Base-by-base conservation (phyloP, 2,797 vertebrate species). In the Sparidentex hasta region DNA sequence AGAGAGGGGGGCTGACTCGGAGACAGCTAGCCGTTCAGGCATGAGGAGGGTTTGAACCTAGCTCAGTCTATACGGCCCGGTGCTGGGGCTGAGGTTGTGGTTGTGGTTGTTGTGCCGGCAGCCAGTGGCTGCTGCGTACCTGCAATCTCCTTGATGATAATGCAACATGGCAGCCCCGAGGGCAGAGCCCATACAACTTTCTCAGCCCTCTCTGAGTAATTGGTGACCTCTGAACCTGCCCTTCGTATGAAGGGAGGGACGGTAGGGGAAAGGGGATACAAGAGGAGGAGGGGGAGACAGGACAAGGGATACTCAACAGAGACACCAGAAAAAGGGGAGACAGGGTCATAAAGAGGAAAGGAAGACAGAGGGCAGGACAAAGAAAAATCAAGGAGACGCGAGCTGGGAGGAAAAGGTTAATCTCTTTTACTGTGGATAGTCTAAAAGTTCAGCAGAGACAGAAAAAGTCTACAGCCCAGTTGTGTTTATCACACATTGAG, bases 181-280 rank as follows among this genome's bases (percentile, higher is more conserved):
- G 96, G 94, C 94, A 93, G 91, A 93, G 93, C 92, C 93, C 94
- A 93, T 84, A 91, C 94, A 94, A 94, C 94, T 95, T 96, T 96
- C 95, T 94, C 92, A 94, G 96, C 88, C 94, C 95, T 96, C 92
- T 93, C 94, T 52, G 83, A 94, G 96, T 97, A 97, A 97, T 96
- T 97, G 95, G 95, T 95, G 94, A 96, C 93, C 96, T 91, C 80
- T 94, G 90, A 95, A 94, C 95, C 91, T 84, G 87, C 84, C 52
- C 86, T 95, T 96, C 95, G 89, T 94, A 93, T 92, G 92, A 91
- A 91, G 78, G 87, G 93, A 90, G 87, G 79, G 84, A 61, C 20
- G 58, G 58, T 89, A 71, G 79, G 80, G 76, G 46, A 58, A 64
- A 74, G 74, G 71, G 82, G 76, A 74, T 79, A 55, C 58, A 55